phyloP scores from a whole-genome alignment of 2,888 invertebrate genomes.

The Drosophila picticornis region DNA sequence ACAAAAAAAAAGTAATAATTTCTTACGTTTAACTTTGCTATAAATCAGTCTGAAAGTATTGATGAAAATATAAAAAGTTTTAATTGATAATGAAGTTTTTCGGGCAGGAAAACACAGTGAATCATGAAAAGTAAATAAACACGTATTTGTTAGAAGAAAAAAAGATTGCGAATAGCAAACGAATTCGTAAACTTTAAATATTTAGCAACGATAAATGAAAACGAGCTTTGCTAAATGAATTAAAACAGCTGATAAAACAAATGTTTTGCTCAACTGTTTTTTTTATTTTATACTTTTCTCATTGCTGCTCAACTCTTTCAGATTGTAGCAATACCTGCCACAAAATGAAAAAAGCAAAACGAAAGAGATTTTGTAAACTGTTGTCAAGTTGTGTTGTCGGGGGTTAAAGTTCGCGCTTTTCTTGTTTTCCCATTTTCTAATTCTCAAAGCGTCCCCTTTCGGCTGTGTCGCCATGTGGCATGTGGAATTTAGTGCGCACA shows the following conservation, averaged over 20 bases:
- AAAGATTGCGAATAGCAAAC: not conserved
- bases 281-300: not conserved
- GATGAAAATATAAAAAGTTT: not conserved
- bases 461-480: constrained; percentile 12
- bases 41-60: constrained; percentile 6
- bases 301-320: not conserved
- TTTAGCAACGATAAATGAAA: constrained; percentile 12
- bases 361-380: not conserved
- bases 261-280: constrained; percentile 4
- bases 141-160: not conserved
- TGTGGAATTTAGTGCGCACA: constrained; percentile 51
- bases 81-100: not conserved
- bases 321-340: not conserved
- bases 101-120: constrained; percentile 6
- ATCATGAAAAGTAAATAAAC: constrained; percentile 22
- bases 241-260: constrained; percentile 5
- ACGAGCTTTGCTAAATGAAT: constrained; percentile 12
- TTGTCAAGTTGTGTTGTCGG: not conserved
- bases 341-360: not conserved
- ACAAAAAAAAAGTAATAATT: not conserved
- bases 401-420: not conserved
- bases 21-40: constrained; percentile 6
- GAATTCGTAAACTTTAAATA: constrained; percentile 10
- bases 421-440: not conserved
- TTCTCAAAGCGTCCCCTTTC: constrained; percentile 5